Percentiles rank a stretch among this genome's conserved stretches.
Evolutionary conservation across 2,888 invertebrate genomes (phyloP).

Genomic region (Myopa tessellatipennis): DNA sequence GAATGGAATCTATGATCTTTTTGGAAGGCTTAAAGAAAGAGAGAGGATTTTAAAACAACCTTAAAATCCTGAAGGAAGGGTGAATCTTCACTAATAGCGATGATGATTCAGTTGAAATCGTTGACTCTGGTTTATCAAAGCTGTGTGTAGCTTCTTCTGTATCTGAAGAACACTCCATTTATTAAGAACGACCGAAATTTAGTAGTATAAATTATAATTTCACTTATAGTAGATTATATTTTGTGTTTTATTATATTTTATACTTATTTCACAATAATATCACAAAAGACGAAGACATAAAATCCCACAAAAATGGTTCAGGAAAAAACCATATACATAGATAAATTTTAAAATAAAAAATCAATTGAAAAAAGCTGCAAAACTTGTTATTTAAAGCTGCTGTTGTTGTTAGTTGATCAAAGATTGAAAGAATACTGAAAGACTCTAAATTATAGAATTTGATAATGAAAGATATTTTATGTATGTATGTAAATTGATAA

Average conservation of each 20-base stretch:
- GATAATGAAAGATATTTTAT: too few relatives aligned
- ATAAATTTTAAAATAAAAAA: not conserved
- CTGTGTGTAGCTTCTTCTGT: slow-evolving; percentile 24
- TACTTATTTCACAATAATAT: slow-evolving; percentile 20
- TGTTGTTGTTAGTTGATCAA: slow-evolving; percentile 46
- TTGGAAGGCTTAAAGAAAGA: too few relatives aligned
- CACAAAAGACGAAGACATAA: not conserved
- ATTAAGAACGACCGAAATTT: too few relatives aligned
- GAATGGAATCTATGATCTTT: too few relatives aligned
- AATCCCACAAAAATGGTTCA: not conserved
- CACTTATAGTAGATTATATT: not conserved
- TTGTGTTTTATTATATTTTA: slow-evolving; percentile 23
- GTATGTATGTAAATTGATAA: not conserved
- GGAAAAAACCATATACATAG: not conserved
- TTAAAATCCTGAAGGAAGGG: slow-evolving; percentile 53
- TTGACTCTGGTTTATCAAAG: slow-evolving; percentile 23
- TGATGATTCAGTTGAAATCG: slow-evolving; percentile 25
- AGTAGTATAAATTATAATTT: not conserved
- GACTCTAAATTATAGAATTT: not conserved
- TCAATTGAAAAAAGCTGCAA: slow-evolving; percentile 40
- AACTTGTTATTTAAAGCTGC: slow-evolving; percentile 43
- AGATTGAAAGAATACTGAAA: slow-evolving; percentile 53
- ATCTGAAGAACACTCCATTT: slow-evolving; percentile 11
- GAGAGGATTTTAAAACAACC: slow-evolving; percentile 45
- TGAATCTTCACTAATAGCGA: slow-evolving; percentile 45